Conservation (phyloP, 2,113 vertebrate species). For the Grantiella picta region DNA sequence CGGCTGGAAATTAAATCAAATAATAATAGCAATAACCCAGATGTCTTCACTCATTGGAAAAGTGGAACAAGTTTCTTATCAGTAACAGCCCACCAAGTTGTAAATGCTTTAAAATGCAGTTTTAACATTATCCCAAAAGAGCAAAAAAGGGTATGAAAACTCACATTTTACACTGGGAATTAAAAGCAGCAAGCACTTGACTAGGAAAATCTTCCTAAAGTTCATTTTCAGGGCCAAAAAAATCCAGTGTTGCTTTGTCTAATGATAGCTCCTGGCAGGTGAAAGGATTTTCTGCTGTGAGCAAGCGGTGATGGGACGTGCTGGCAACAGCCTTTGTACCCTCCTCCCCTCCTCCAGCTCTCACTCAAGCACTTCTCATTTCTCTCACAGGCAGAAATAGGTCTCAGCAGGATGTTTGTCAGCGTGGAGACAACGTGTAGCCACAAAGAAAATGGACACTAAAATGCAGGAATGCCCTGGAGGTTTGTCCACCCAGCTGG, state of each 20-base stretch:
- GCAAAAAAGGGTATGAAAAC: background rate
- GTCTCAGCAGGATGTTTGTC: accelerated
- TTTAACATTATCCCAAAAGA: background rate
- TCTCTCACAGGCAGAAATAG: background rate
- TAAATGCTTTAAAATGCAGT: background rate
- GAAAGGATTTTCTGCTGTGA: background rate
- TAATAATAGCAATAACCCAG: background rate
- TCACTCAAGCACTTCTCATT: background rate
- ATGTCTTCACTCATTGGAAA: background rate
- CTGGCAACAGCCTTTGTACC: background rate
- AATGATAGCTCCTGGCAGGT: background rate
- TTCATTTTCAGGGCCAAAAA: conserved; percentile 49
- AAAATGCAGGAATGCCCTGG: background rate
- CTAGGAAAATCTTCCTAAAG: conserved; percentile 27
- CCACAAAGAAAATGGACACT: background rate
- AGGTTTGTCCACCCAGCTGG: background rate
- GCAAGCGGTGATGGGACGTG: background rate
- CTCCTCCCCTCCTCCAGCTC: conserved; percentile 11
- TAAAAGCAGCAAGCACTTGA: conserved; percentile 46
- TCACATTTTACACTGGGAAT: conserved; percentile 49
- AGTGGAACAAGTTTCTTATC: background rate
- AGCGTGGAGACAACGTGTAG: accelerated
- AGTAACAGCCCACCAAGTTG: background rate
- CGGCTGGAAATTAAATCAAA: conserved; percentile 20
- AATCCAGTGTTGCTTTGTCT: background rate